These are phyloP conservation scores for Sympetrum striolatum DNA, from an alignment of 2,888 invertebrate genomes.

Conservation along the genomic window DNA sequence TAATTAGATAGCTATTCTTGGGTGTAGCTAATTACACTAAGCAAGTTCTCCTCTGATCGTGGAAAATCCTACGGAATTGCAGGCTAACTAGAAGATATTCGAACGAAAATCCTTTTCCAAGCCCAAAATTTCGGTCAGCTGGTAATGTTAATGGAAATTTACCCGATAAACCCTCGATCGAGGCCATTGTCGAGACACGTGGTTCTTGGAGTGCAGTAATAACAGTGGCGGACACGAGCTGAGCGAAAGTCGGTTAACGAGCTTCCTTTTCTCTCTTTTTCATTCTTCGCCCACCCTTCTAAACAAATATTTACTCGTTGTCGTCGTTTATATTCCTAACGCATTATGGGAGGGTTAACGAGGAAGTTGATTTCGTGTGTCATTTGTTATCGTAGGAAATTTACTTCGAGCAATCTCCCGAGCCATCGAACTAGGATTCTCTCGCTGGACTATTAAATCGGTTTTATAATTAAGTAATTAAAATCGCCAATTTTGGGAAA, in stretches of 20 bases:
- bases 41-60: too few species aligned
- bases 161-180: not conserved
- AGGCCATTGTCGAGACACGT: not conserved
- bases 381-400: not conserved
- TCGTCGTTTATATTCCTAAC: not conserved
- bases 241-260: not conserved
- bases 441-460: too few species aligned
- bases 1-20: too few species aligned
- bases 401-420: not conserved
- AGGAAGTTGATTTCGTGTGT: not conserved
- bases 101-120: too few species aligned
- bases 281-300: not conserved
- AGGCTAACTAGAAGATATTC: too few species aligned
- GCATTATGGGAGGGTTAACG: not conserved
- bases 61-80: too few species aligned
- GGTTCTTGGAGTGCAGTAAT: not conserved
- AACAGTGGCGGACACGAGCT: not conserved
- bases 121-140: too few species aligned
- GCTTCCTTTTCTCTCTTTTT: not conserved
- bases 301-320: not conserved
- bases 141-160: too few species aligned
- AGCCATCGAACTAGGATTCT: not conserved
- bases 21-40: too few species aligned
- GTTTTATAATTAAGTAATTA: too few species aligned
- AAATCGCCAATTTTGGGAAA: too few species aligned